phyloP scores from a whole-genome alignment of 2,888 invertebrate genomes.

The Ophraella communa region DNA sequence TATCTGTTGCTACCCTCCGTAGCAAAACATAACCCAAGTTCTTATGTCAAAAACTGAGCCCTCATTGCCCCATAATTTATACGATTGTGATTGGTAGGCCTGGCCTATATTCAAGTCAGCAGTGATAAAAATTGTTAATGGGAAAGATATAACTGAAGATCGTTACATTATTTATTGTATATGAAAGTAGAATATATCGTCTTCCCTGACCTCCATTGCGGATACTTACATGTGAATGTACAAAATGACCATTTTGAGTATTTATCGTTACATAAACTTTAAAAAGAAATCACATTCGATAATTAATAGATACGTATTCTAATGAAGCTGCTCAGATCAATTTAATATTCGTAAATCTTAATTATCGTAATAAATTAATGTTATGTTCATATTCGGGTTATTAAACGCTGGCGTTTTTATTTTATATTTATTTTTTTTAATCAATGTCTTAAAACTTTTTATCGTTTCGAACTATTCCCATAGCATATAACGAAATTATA shows the following conservation, averaged over 20 bases:
- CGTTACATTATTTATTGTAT: not conserved
- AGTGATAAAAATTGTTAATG: not conserved
- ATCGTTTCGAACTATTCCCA: slow-evolving; percentile 8
- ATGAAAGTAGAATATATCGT: not conserved
- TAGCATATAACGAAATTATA: slow-evolving; percentile 22
- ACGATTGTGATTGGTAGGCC: no score
- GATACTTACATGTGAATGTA: not conserved
- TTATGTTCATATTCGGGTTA: not conserved
- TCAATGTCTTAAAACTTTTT: not conserved
- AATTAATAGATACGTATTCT: not conserved
- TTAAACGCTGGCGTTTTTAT: not conserved
- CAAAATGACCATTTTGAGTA: not conserved
- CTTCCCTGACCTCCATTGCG: not conserved
- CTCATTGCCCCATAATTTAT: no score
- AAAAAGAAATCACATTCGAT: not conserved
- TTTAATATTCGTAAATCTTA: not conserved
- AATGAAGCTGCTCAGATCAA: not conserved
- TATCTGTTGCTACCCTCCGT: no score
- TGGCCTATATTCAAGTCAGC: no score
- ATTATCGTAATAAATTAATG: not conserved
- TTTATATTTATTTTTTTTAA: not conserved
- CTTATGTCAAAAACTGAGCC: no score
- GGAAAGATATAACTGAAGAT: not conserved
- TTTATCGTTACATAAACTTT: not conserved
- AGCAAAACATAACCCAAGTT: no score